A percentile compares a stretch with the other conserved stretches of the same genome.
Conservation (phyloP, 2,888 invertebrate species). For the Eupelmus urozonus region DNA sequence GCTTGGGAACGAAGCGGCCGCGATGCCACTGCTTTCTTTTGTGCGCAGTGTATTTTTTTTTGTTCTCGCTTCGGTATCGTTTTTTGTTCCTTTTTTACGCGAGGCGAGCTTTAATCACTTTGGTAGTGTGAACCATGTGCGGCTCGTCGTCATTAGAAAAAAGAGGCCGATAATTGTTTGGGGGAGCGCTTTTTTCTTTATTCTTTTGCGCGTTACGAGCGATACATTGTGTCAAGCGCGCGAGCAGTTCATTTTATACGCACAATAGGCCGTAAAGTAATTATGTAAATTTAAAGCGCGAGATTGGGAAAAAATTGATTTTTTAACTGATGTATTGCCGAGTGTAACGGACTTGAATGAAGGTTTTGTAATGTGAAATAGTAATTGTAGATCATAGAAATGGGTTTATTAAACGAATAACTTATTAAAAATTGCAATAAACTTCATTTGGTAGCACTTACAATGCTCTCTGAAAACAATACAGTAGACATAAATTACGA, state of each 20-base stretch:
- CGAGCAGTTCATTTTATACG: not conserved
- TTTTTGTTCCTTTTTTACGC: conserved; percentile 12
- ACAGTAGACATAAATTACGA: no score
- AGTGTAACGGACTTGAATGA: no score
- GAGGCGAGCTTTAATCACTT: conserved; percentile 39
- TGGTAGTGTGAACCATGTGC: conserved; percentile 35
- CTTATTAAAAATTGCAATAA: no score
- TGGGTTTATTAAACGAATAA: no score
- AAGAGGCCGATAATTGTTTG: conserved; percentile 40
- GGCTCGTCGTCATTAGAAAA: conserved; percentile 44
- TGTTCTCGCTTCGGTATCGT: conserved; percentile 8
- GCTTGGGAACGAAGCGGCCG: not conserved
- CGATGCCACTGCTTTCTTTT: conserved; percentile 34
- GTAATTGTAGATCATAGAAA: no score
- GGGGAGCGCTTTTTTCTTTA: conserved; percentile 21
- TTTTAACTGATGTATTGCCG: not conserved
- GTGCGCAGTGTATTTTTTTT: conserved; percentile 16
- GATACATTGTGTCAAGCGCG: not conserved
- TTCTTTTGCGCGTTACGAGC: not conserved
- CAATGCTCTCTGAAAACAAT: no score
- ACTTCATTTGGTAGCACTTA: no score
- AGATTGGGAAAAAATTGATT: conserved; percentile 13
- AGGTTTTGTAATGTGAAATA: no score
- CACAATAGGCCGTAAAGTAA: conserved; percentile 14
- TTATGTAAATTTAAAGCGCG: conserved; percentile 16